Conservation (phyloP, 2,888 invertebrate genomes). For the Apodemia hepburni region DNA sequence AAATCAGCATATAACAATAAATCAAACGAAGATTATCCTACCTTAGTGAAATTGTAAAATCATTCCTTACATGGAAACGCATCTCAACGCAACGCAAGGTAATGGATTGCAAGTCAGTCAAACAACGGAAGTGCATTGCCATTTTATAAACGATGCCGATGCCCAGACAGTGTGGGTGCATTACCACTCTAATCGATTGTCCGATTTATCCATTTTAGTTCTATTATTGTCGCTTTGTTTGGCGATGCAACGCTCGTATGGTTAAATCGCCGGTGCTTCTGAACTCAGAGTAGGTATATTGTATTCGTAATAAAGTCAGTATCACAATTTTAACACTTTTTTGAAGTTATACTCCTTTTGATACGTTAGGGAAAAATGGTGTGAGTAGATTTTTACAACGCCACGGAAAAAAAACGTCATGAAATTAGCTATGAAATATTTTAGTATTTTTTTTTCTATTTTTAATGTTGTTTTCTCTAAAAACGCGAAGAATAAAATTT, state of each 20-base stretch:
- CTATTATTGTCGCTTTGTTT: constrained; percentile 25
- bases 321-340: no score
- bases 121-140: constrained; percentile 60
- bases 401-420: no score
- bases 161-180: constrained; percentile 54
- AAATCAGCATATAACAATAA: neutral
- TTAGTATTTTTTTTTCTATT: no score
- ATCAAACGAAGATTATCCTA: neutral
- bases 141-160: constrained; percentile 55
- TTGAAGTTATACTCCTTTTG: no score
- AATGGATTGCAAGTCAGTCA: constrained; percentile 34
- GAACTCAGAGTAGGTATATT: neutral
- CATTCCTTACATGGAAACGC: constrained; percentile 4
- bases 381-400: no score
- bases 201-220: constrained; percentile 35
- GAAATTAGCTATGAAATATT: no score
- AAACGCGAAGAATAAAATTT: no score
- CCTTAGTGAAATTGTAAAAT: constrained; percentile 2
- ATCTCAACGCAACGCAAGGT: constrained; percentile 13
- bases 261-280: neutral
- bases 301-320: neutral
- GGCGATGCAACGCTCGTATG: constrained; percentile 13
- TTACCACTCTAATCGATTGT: constrained; percentile 42
- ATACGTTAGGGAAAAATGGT: no score
- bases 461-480: no score